Percentiles rank a stretch among this genome's conserved stretches.
phyloP scores from a whole-genome alignment of 1,140 invertebrate species.

The Dendroctonus ponderosae region DNA sequence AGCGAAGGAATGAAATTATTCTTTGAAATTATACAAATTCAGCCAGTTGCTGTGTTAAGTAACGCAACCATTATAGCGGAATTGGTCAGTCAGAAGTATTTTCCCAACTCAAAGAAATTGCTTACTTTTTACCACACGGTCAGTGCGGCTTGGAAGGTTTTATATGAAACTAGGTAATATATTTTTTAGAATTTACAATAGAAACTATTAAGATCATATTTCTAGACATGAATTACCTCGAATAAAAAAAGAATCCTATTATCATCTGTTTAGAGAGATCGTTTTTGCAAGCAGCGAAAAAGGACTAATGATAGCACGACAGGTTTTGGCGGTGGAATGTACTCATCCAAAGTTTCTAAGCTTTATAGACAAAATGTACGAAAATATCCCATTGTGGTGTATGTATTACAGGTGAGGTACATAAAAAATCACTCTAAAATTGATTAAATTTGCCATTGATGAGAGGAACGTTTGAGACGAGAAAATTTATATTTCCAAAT shows the following conservation, averaged over 20 bases:
- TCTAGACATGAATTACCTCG: conserved; percentile 18
- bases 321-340: conserved; percentile 21
- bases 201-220: background rate
- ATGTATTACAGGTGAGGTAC: conserved; percentile 15
- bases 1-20: conserved; percentile 22
- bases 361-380: conserved; percentile 20
- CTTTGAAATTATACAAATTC: conserved; percentile 16
- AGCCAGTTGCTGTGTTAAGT: conserved; percentile 7
- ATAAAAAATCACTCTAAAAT: background rate
- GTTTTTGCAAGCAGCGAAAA: conserved; percentile 19
- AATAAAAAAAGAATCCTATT: conserved; percentile 18
- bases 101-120: conserved; percentile 18
- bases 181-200: too few relatives aligned
- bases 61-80: conserved; percentile 7
- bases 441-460: too few relatives aligned
- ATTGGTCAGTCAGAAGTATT: conserved; percentile 9
- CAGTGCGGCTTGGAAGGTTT: conserved; percentile 9
- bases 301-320: conserved; percentile 5
- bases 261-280: conserved; percentile 22
- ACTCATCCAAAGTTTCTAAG: conserved; percentile 17
- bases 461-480: too few relatives aligned
- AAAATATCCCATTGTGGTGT: conserved; percentile 10
- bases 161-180: conserved; percentile 12
- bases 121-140: conserved; percentile 16
- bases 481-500: too few relatives aligned